These are phyloP conservation scores for Notoglanidium macrostoma DNA, from an alignment of 2,797 vertebrate species.

Conservation along the genomic window DNA sequence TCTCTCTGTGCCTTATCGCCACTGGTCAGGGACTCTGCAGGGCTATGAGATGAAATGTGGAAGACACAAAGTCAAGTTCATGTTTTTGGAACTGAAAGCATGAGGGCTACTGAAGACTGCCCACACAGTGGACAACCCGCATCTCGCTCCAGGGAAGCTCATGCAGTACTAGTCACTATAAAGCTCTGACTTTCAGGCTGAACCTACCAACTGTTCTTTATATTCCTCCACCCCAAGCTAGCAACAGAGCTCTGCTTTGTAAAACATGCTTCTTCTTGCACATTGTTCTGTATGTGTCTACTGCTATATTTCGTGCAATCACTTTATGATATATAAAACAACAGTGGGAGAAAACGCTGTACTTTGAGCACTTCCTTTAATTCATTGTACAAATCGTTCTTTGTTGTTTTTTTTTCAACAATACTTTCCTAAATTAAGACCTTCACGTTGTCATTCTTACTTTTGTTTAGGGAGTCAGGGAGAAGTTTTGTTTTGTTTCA, in stretches of 20 bases:
- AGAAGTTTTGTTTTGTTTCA: conserved; percentile 29
- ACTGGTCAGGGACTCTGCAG: conserved; percentile 40
- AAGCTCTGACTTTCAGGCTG: conserved; percentile 48
- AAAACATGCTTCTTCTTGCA: conserved; percentile 29
- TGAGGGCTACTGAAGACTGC: conserved; percentile 43
- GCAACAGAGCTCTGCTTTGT: conserved; percentile 33
- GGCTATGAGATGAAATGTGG: conserved; percentile 35
- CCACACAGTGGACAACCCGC: conserved; percentile 55
- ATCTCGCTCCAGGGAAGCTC: conserved; percentile 48
- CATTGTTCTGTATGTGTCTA: conserved; percentile 7
- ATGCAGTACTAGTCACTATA: conserved; percentile 40
- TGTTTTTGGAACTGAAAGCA: conserved; percentile 48
- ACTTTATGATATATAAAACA: conserved; percentile 9
- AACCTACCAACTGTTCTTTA: conserved; percentile 47
- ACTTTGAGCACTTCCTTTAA: background rate
- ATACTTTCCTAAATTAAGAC: conserved; percentile 10
- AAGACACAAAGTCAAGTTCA: conserved; percentile 42
- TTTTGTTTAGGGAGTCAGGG: conserved; percentile 11
- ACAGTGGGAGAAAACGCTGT: background rate
- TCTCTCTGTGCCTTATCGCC: conserved; percentile 35
- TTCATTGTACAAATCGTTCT: background rate
- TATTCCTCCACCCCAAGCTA: conserved; percentile 43
- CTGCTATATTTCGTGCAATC: background rate
- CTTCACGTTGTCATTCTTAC: background rate
- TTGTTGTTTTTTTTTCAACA: conserved; percentile 5